phyloP scores from a whole-genome alignment of 53 echinoderm and acorn worm genomes.

The Arbacia lixula region DNA sequence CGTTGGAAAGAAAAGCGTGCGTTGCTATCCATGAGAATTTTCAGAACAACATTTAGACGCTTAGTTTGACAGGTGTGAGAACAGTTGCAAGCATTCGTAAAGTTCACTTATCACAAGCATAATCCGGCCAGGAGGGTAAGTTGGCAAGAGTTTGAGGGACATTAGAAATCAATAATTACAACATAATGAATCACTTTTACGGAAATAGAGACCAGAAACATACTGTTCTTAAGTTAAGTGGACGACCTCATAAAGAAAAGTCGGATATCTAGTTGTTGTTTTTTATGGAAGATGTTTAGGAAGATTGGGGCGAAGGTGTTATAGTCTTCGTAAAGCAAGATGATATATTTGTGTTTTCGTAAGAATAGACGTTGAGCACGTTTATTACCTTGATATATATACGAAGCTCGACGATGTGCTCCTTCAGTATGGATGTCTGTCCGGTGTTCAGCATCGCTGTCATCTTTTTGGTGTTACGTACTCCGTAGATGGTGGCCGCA shows the following conservation, averaged over 20 bases:
- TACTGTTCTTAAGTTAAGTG: not conserved
- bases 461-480: slow-evolving; percentile 34
- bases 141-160: too few relatives aligned
- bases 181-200: too few relatives aligned
- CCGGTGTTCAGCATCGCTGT: slow-evolving; percentile 1
- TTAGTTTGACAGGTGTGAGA: too few relatives aligned
- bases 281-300: not conserved
- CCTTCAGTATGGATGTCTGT: not conserved
- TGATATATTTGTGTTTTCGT: not conserved
- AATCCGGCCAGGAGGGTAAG: too few relatives aligned
- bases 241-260: not conserved
- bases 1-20: not conserved
- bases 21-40: too few relatives aligned
- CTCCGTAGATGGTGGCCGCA: slow-evolving; percentile 52
- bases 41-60: too few relatives aligned
- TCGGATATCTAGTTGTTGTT: not conserved
- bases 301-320: not conserved
- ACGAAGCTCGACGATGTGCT: not conserved
- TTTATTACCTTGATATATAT: slow-evolving; percentile 31
- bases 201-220: not conserved
- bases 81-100: too few relatives aligned
- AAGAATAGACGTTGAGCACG: not conserved
- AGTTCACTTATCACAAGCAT: too few relatives aligned
- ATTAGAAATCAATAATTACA: too few relatives aligned
- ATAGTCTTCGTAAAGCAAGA: not conserved